Evolutionary conservation across 2,888 invertebrate genomes (phyloP), one percentile per base, ranked within the genome.

Genomic region (Petrolisthes manimaculis): DNA sequence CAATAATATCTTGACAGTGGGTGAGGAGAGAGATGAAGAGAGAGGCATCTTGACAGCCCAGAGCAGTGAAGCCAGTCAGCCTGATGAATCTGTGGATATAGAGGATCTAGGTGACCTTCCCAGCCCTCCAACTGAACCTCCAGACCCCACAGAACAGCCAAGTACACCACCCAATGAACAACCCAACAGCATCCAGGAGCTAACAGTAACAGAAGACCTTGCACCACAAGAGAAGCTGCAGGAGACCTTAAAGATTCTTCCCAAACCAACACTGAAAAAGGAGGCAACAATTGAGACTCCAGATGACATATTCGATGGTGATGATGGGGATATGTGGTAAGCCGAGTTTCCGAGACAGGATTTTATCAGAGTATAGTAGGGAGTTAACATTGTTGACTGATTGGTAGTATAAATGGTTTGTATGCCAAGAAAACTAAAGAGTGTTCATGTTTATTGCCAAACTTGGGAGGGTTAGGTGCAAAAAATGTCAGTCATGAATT

Each of bases 281-380:
- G 82, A 82, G 37, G 69, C 51, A 18, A 69, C 82, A n/a, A 82
- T 82, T 53, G 82, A 82, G 51, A 69, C 51, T 69, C 82, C 82
- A 1, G 69, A 61, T 21, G 69, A 82, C 21, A 82, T 82, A 14
- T 82, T 82, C 69, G 82, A 67, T 18, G 51, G 37, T 2, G 77
- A 77, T 77, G 53, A 77, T 77, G 77, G 53, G 12, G 37, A 77
- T 77, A 77, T 77, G 5, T 77, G 53, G 77, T 77, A 77, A 5
- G 21, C n/a, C 12, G 61, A 61, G 2, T 37, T 37, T 37, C 37
- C 37, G 37, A 37, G 37, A 37, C 37, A 37, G 37, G 37, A 37
- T 37, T 37, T 37, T 2, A 37, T 37, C 37, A 37, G 37, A 37
- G 37, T 37, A 37, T 37, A 37, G 37, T 37, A 37, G 37, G 37